Conservation (phyloP, 2,888 invertebrate species). For the Allacma fusca region DNA sequence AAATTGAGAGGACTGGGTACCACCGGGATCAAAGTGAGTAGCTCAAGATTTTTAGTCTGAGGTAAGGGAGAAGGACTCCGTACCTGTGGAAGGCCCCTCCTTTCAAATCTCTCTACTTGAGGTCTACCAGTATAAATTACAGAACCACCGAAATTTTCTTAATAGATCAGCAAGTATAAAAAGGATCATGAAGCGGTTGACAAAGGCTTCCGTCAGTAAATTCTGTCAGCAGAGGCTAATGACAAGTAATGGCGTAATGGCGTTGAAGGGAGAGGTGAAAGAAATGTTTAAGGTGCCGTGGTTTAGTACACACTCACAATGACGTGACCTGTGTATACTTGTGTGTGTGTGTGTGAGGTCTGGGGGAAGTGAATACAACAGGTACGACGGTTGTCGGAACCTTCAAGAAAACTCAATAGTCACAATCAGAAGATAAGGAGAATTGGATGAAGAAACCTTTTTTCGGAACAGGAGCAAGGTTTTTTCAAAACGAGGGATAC, state of each 20-base stretch:
- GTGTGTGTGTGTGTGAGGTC: slow-evolving; percentile 19
- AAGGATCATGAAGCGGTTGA: slow-evolving; percentile 20
- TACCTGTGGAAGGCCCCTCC: background rate
- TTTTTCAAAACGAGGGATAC: background rate
- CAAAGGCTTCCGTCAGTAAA: slow-evolving; percentile 39
- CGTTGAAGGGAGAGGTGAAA: slow-evolving; percentile 10
- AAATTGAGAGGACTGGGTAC: background rate
- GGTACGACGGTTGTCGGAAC: background rate
- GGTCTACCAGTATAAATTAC: background rate
- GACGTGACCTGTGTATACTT: background rate
- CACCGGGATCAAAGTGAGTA: background rate
- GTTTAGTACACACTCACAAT: background rate
- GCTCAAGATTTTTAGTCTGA: background rate
- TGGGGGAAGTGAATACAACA: slow-evolving; percentile 2
- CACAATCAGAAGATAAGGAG: background rate
- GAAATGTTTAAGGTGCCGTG: background rate
- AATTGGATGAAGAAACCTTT: background rate
- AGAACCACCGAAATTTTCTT: background rate
- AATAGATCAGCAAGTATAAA: background rate
- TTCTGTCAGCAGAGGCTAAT: slow-evolving; percentile 49
- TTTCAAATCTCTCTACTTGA: background rate
- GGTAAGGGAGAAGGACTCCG: background rate
- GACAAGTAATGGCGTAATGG: slow-evolving; percentile 40
- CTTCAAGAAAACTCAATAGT: background rate
- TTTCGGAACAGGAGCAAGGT: background rate